These are phyloP conservation scores for Sanderia malayensis DNA, from an alignment of 30 jellyfish, hydroid and myxozoan genomes.

Conservation along the genomic window DNA sequence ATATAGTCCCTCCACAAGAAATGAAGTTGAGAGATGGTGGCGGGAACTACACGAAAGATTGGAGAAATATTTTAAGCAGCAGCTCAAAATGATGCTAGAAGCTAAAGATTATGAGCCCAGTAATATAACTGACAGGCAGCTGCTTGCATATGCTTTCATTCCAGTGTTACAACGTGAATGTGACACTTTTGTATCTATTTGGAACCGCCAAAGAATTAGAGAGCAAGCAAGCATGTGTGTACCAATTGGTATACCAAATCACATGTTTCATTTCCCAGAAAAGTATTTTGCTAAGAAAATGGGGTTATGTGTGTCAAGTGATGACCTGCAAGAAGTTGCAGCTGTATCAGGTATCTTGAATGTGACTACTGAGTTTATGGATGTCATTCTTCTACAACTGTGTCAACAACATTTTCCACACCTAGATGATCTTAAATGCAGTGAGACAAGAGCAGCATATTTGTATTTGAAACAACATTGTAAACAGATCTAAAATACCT, in stretches of 20 bases:
- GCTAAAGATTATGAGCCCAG: slow-evolving; percentile 15
- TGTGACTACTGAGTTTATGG: slow-evolving; percentile 5
- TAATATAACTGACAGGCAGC: slow-evolving; percentile 20
- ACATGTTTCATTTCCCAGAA: slow-evolving; percentile 14
- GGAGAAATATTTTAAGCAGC: slow-evolving; percentile 13
- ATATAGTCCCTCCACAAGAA: slow-evolving; percentile 16
- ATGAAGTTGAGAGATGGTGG: slow-evolving; percentile 23
- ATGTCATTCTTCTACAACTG: slow-evolving; percentile 1
- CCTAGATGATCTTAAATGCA: not conserved
- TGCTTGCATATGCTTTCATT: slow-evolving; percentile 20
- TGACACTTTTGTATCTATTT: slow-evolving; percentile 8
- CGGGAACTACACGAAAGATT: slow-evolving; percentile 10
- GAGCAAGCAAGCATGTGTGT: slow-evolving; percentile 11
- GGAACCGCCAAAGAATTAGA: slow-evolving; percentile 26
- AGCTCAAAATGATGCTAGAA: slow-evolving; percentile 4
- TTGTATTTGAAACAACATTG: not conserved
- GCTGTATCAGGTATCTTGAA: slow-evolving; percentile 10
- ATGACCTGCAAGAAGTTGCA: slow-evolving; percentile 9
- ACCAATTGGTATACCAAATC: slow-evolving; percentile 30
- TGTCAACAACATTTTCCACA: slow-evolving; percentile 1
- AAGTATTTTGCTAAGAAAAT: not conserved
- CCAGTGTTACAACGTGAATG: slow-evolving; percentile 23
- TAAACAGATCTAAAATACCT: not conserved
- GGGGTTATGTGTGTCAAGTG: slow-evolving; percentile 12
- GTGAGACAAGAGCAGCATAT: not conserved